These are phyloP conservation scores for Acropora tenuis DNA, from an alignment of 64 coral and sea anemone species.

Conservation along the genomic window DNA sequence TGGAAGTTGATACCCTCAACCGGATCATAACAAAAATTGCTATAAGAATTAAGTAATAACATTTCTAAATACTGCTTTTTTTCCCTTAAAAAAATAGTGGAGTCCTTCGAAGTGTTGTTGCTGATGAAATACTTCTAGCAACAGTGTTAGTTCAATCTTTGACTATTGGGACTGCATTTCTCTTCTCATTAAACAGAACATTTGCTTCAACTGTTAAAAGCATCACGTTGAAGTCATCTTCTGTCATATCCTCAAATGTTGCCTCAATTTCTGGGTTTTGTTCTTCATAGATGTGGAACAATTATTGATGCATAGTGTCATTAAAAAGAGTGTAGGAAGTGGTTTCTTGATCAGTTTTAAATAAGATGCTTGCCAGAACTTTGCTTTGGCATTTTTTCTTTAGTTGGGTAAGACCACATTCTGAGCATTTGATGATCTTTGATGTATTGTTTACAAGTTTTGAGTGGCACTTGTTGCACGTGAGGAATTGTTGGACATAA, in stretches of 20 bases:
- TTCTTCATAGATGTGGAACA: conserved; percentile 12
- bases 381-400: conserved; percentile 17
- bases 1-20: background rate
- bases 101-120: background rate
- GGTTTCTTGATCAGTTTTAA: conserved; percentile 35
- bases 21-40: background rate
- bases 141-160: background rate
- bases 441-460: conserved; percentile 26
- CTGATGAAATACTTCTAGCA: background rate
- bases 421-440: conserved; percentile 53
- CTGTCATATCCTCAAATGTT: conserved; percentile 6
- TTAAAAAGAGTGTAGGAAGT: conserved; percentile 42
- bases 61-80: background rate
- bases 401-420: conserved; percentile 16
- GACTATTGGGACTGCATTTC: conserved; percentile 32
- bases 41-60: background rate
- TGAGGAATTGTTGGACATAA: conserved; percentile 43
- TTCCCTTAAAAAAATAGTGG: background rate
- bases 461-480: conserved; percentile 55
- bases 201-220: conserved; percentile 52
- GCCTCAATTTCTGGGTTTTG: conserved; percentile 10
- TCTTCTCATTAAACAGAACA: conserved; percentile 41
- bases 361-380: conserved; percentile 29
- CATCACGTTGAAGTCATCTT: conserved; percentile 40
- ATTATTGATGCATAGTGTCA: conserved; percentile 17